Base-by-base conservation (phyloP, 2,888 invertebrate species). In the Cancer borealis region DNA sequence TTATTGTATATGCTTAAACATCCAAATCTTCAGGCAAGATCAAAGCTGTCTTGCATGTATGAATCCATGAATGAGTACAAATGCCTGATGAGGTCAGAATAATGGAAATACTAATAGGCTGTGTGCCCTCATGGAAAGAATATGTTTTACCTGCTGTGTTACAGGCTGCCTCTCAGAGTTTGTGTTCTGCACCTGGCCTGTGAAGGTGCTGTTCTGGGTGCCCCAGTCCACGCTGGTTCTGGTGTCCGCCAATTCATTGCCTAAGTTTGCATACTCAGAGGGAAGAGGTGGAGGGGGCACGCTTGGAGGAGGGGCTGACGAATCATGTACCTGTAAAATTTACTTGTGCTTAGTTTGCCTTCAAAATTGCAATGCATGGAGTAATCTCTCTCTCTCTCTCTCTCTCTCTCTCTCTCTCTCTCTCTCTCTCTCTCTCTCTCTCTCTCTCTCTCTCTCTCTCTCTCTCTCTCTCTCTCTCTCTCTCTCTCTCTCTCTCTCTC, bases 241-340 rank as follows among this genome's bases (percentile, higher is more conserved):
- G 21, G 46, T 49, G 21, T 91, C 93, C 26, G 45, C 66, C 91
- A 91, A 91, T 10, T 47, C 92, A 8, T 30, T 91, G 73, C 94
- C 54, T 4, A 91, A 26, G 47, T 93, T 93, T 54, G 95, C 94
- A 94, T 95, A 95, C 79, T 95, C 95, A 12, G 95, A 73, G 39
- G 95, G 95, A 30, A 95, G 91, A 47, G 95, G 92, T 12, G 95
- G 95, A n/a, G 95, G 95, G 14, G 95, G 95, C 95, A 95, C 94
- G 46, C 92, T 39, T 17, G 95, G 95, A 12, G 95, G 95, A 21
- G 95, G 94, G 54, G 95, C 92, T 26, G 95, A 87, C 79, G 93
- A n/a, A 21, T 94, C 91, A 92, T 93, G 88, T 60, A 92, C 88
- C 79, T 45, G 30, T 47, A 49, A 93, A 26, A 91, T 6, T 12